Evolutionary conservation across 1,140 invertebrate genomes (phyloP).

Genomic region (Paramacrobiotus metropolitanus): DNA sequence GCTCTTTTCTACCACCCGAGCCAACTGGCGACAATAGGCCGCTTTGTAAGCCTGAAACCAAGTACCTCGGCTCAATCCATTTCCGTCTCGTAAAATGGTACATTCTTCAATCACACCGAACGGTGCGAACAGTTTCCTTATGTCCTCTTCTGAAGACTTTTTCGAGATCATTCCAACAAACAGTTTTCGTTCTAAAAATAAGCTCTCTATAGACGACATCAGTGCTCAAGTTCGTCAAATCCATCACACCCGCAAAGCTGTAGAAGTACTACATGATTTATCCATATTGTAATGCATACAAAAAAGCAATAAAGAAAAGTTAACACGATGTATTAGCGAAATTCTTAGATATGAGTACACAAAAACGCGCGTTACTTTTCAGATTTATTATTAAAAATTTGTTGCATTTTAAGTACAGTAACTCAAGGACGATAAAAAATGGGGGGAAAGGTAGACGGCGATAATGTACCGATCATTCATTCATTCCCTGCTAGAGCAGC

Average conservation of each 20-base stretch:
- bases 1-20: background rate
- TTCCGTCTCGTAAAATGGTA: conserved; percentile 76
- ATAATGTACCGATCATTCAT: no score
- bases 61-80: conserved; percentile 75
- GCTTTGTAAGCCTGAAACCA: conserved; percentile 8
- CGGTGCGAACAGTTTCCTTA: conserved; percentile 64
- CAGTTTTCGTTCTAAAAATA: conserved; percentile 75
- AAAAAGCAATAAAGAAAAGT: conserved; percentile 13
- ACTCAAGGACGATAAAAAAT: no score
- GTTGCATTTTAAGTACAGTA: no score
- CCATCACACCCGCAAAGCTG: no score
- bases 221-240: no score
- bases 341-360: no score
- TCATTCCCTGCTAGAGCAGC: no score
- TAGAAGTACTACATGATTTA: background rate
- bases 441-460: no score
- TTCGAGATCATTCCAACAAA: conserved; percentile 98
- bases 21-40: background rate
- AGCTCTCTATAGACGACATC: conserved; percentile 14
- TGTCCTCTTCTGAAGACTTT: conserved; percentile 83
- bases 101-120: conserved; percentile 94
- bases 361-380: no score
- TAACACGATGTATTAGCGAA: no score
- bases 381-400: no score
- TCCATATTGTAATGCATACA: background rate